These are phyloP conservation scores for Dicyrtoma fusca DNA, from an alignment of 2,888 invertebrate species.

Conservation along the genomic window DNA sequence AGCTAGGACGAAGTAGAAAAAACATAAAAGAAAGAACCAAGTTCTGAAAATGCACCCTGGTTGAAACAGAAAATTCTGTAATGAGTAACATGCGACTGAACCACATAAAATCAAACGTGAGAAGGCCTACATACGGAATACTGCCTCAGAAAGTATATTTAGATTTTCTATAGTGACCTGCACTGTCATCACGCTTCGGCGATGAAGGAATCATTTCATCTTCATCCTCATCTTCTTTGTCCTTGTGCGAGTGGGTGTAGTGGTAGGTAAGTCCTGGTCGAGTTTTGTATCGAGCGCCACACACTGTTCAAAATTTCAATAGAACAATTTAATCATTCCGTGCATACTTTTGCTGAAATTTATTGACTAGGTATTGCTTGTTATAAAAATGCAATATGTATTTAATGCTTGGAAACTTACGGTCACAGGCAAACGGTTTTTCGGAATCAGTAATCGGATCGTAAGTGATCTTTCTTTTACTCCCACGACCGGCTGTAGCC, in stretches of 20 bases:
- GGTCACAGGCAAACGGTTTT: conserved; percentile 88
- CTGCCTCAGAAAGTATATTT: conserved; percentile 42
- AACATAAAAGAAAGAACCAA: too few relatives aligned
- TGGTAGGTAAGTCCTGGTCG: conserved; percentile 94
- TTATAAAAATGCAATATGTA: not conserved
- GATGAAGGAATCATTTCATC: conserved; percentile 54
- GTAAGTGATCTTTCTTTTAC: conserved; percentile 65
- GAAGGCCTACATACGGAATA: conserved; percentile 18
- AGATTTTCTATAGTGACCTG: conserved; percentile 41
- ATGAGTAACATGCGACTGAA: too few relatives aligned
- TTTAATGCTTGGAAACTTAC: conserved; percentile 67
- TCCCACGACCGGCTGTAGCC: conserved; percentile 59
- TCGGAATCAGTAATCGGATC: conserved; percentile 76
- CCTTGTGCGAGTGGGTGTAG: conserved; percentile 84
- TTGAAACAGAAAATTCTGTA: too few relatives aligned
- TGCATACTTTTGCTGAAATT: too few relatives aligned
- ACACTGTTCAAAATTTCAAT: conserved; percentile 80
- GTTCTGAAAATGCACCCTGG: too few relatives aligned
- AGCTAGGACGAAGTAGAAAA: too few relatives aligned
- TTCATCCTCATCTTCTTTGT: conserved; percentile 58
- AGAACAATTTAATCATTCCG: too few relatives aligned
- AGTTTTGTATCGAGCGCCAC: conserved; percentile 95
- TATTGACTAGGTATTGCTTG: too few relatives aligned
- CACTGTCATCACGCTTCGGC: conserved; percentile 57
- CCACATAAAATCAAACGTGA: too few relatives aligned